These are phyloP conservation scores for Fulica atra DNA, from an alignment of 2,113 vertebrate genomes.

Conservation along the genomic window DNA sequence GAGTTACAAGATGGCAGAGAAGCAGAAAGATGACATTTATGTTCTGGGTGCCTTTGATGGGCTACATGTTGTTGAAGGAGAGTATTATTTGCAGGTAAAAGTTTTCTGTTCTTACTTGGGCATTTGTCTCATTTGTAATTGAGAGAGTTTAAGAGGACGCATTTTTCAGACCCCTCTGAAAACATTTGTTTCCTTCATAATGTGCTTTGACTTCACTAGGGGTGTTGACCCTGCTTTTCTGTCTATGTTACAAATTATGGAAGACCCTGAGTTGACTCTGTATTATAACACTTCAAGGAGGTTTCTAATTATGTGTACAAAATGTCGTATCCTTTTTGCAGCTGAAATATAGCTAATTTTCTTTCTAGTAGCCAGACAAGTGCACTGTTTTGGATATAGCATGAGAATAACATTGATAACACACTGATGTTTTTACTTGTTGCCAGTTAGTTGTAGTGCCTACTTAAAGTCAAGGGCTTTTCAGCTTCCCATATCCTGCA, in stretches of 20 bases:
- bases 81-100: conserved; percentile 65
- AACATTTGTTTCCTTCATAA: background rate
- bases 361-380: too few species aligned
- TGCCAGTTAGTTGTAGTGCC: too few species aligned
- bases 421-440: too few species aligned
- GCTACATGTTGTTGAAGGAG: conserved; percentile 49
- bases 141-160: background rate
- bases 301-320: background rate
- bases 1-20: conserved; percentile 43
- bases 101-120: background rate
- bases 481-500: too few species aligned
- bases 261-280: background rate
- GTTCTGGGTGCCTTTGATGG: conserved; percentile 52
- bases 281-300: background rate
- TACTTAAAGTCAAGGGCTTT: too few species aligned
- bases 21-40: conserved; percentile 36
- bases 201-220: background rate
- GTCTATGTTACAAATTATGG: background rate
- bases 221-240: background rate
- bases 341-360: too few species aligned
- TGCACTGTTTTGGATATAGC: too few species aligned
- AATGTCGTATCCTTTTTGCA: background rate
- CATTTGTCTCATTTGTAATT: background rate
- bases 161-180: background rate
- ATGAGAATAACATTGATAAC: too few species aligned